Evolutionary conservation across 2,113 vertebrate genomes (phyloP).

Genomic region (Istiophorus platypterus): DNA sequence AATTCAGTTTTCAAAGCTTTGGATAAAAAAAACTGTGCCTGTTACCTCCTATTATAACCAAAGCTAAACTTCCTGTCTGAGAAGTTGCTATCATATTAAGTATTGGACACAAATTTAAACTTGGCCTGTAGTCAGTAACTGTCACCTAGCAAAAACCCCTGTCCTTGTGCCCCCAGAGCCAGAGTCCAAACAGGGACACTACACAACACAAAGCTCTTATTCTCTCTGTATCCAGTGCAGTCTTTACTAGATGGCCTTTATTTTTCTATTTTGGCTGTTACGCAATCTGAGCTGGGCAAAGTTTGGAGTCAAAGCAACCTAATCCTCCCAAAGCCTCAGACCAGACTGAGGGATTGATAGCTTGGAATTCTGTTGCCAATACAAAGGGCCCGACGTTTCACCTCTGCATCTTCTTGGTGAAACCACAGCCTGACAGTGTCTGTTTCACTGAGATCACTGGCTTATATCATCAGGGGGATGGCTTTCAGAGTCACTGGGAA

Average conservation of each 20-base stretch:
- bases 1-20: background rate
- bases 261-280: conserved; percentile 62
- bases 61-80: background rate
- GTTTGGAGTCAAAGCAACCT: conserved; percentile 76
- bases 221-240: conserved; percentile 39
- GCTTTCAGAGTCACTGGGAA: conserved; percentile 1
- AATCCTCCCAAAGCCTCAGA: conserved; percentile 64
- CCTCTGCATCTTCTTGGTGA: conserved; percentile 49
- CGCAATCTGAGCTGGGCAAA: conserved; percentile 55
- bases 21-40: background rate
- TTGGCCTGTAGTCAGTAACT: conserved; percentile 13
- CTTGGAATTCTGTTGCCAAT: conserved; percentile 66
- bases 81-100: background rate
- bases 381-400: conserved; percentile 66
- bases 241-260: conserved; percentile 43
- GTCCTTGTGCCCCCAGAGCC: conserved; percentile 28
- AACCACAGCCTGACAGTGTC: conserved; percentile 13
- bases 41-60: background rate
- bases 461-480: background rate
- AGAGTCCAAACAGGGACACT: conserved; percentile 54
- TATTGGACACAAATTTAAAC: conserved; percentile 6
- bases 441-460: background rate
- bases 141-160: conserved; percentile 20
- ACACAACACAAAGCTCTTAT: conserved; percentile 63
- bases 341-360: conserved; percentile 60